Evolutionary conservation across 2,888 invertebrate genomes (phyloP).

Genomic region (Drosophila percnosoma): DNA sequence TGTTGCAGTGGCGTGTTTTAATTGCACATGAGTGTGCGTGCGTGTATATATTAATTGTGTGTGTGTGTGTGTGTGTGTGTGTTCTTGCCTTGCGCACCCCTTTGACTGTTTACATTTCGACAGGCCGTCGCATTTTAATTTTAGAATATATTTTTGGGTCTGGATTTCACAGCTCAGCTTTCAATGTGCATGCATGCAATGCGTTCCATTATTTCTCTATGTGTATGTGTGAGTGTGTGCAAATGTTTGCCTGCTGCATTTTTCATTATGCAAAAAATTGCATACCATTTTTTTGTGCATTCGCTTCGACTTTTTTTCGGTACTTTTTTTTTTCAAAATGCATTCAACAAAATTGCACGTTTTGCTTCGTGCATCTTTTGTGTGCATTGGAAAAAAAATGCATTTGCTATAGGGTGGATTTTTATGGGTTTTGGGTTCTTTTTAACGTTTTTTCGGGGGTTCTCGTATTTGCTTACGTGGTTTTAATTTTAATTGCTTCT

Average conservation of each 20-base stretch:
- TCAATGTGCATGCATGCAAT: conserved; percentile 68
- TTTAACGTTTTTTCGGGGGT: conserved; percentile 55
- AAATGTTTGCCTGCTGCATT: conserved; percentile 75
- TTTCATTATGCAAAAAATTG: conserved; percentile 80
- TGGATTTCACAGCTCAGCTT: conserved; percentile 78
- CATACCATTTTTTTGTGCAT: conserved; percentile 69
- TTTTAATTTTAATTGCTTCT: conserved; percentile 81
- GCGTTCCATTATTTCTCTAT: conserved; percentile 66
- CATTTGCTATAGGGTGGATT: conserved; percentile 74
- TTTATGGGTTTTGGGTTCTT: conserved; percentile 62
- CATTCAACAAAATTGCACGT: conserved; percentile 78
- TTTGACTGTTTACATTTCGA: conserved; percentile 77
- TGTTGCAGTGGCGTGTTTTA: conserved; percentile 58
- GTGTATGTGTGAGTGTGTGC: conserved; percentile 19
- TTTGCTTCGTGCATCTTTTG: conserved; percentile 78
- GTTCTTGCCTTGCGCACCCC: conserved; percentile 61
- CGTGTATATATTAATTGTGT: conserved; percentile 1
- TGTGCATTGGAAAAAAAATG: conserved; percentile 58
- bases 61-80: conserved; percentile 20
- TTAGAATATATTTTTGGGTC: conserved; percentile 78
- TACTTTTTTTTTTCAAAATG: conserved; percentile 66
- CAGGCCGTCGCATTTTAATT: conserved; percentile 75
- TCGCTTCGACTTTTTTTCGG: conserved; percentile 64
- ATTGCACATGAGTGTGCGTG: conserved; percentile 40
- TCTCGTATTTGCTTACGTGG: conserved; percentile 76